Evolutionary conservation across 2,113 vertebrate species (phyloP).

Genomic region (Cichladusa arquata): DNA sequence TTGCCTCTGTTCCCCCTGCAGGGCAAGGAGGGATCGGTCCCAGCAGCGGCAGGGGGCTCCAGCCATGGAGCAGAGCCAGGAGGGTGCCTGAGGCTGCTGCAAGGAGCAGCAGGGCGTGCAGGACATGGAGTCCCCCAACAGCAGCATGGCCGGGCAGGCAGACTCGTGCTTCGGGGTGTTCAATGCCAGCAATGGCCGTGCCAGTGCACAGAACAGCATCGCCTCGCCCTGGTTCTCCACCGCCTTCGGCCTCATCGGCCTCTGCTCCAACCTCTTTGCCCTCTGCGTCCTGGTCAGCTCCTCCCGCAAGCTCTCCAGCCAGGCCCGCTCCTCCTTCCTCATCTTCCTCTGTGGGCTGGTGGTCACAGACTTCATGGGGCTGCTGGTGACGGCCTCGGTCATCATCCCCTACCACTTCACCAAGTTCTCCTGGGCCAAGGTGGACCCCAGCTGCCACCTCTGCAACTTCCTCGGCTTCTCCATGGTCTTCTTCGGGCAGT

Average conservation of each 20-base stretch:
- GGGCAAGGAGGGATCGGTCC: background rate
- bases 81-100: background rate
- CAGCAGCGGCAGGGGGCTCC: fast-evolving
- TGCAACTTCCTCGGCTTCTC: conserved; percentile 92
- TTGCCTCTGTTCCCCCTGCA: background rate
- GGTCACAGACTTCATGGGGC: conserved; percentile 91
- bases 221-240: conserved; percentile 81
- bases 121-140: background rate
- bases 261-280: conserved; percentile 91
- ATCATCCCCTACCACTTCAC: conserved; percentile 83
- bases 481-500: conserved; percentile 96
- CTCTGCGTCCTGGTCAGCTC: conserved; percentile 82
- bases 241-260: conserved; percentile 79
- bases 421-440: conserved; percentile 75
- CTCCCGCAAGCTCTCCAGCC: conserved; percentile 69
- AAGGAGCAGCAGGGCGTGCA: background rate
- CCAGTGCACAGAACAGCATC: background rate
- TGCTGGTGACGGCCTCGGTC: conserved; percentile 84
- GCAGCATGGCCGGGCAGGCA: fast-evolving
- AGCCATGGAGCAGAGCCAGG: background rate
- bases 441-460: conserved; percentile 85
- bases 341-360: conserved; percentile 89
- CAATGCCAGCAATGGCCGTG: background rate
- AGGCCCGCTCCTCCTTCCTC: conserved; percentile 86
- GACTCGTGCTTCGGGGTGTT: conserved; percentile 58